phyloP scores from a whole-genome alignment of 2,113 vertebrate species.

The Paradoxurus hermaphroditus region DNA sequence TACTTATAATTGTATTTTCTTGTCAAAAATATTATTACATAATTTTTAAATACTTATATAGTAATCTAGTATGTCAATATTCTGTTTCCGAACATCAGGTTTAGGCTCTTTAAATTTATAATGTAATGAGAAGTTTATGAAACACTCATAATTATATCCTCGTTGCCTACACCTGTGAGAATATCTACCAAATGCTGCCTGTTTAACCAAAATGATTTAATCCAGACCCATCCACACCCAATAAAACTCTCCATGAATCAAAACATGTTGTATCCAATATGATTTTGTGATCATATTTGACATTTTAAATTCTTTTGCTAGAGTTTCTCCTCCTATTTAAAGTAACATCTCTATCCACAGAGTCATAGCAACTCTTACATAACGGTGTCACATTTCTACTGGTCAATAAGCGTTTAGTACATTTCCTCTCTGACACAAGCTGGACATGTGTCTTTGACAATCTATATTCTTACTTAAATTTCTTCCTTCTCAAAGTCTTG shows the following conservation, averaged over 20 bases:
- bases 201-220: not conserved
- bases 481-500: not conserved
- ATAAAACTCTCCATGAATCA: not conserved
- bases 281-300: not conserved
- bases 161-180: not conserved
- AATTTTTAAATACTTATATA: not conserved
- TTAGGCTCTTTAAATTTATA: not conserved
- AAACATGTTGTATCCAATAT: not conserved
- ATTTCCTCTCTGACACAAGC: not conserved
- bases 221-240: not conserved
- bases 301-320: not conserved
- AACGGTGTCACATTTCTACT: not conserved
- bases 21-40: not conserved
- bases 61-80: not conserved
- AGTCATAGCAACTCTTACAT: not conserved
- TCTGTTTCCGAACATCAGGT: not conserved
- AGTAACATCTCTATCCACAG: not conserved
- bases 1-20: not conserved
- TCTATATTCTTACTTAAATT: not conserved
- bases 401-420: not conserved
- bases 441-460: not conserved
- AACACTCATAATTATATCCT: not conserved
- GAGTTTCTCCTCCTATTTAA: not conserved
- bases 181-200: not conserved
- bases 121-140: not conserved